Base-by-base conservation (phyloP, 1,140 invertebrate species). In the Melitaea cinxia region DNA sequence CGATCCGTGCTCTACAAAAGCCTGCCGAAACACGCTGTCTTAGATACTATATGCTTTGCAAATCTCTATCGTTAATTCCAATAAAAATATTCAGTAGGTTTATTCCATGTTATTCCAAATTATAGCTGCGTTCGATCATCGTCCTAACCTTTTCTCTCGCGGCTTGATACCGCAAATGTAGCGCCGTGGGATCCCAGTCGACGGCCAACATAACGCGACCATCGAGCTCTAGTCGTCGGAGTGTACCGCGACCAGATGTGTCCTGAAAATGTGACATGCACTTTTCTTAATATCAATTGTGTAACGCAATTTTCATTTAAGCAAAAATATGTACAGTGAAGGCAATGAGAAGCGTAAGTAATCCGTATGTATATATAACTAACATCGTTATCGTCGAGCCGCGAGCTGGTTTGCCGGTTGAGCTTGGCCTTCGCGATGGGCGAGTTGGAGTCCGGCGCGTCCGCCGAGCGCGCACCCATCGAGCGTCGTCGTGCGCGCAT, bases 111-210 rank as follows among this genome's bases (percentile, higher is more conserved):
- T 4, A 28, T 28, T 28, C 26, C 26, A 28, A 28, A 7, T 28
- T 3, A n/a, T n/a, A n/a, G n/a, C n/a, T n/a, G n/a, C n/a, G n/a
- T n/a, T n/a, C n/a, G n/a, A n/a, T n/a, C n/a, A n/a, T n/a, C n/a
- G n/a, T n/a, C n/a, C 39, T 9, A 0, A 96, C 95, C 88, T 93
- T 94, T 88, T 97, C 96, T 74, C 95, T 91, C 37, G 94, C 94
- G 66, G 94, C 94, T 89, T 97, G 96, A 89, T 97, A 98, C 35
- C 96, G 92, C 57, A 98, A 93, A 92, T 98, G 96, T 68, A 97
- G 88, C 53, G 97, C 96, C 12, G 96, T 97, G 56, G 96, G 96
- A 83, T 98, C 96, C 97, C 97, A 98, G 88, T 97, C 96, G 26
- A 96, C 94, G 35, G 95, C 95, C 61, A 96, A 91, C 83, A 93